These are phyloP conservation scores for Pelobates cultripes DNA, from an alignment of 2,797 vertebrate species.

Conservation along the genomic window DNA sequence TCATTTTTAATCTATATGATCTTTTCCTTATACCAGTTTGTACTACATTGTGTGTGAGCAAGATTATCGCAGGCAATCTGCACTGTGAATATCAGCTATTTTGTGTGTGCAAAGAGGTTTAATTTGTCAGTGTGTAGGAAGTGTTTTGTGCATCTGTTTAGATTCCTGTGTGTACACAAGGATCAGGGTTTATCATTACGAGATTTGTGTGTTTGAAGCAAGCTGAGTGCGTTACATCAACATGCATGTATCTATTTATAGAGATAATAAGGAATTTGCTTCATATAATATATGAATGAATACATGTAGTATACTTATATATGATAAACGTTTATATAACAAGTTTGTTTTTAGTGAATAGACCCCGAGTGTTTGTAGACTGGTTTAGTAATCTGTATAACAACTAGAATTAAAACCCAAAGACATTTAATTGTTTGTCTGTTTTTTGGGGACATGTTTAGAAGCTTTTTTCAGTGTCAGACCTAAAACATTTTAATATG, in stretches of 20 bases:
- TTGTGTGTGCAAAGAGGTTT: background rate
- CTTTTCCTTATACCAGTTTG: slow-evolving; percentile 12
- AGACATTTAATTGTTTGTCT: too few species aligned
- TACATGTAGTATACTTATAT: background rate
- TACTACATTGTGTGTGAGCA: background rate
- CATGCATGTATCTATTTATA: background rate
- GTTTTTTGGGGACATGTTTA: too few species aligned
- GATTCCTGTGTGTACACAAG: background rate
- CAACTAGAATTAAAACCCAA: too few species aligned
- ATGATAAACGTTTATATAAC: background rate
- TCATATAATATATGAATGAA: background rate
- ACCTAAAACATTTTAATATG: too few species aligned
- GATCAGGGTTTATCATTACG: background rate
- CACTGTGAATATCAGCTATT: slow-evolving; percentile 13
- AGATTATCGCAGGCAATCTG: slow-evolving; percentile 14
- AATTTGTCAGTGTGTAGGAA: slow-evolving; percentile 1
- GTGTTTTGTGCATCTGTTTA: background rate
- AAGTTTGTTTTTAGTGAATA: too few species aligned
- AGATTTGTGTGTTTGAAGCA: background rate
- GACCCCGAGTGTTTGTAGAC: too few species aligned
- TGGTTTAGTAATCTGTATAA: too few species aligned
- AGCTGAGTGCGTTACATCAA: background rate
- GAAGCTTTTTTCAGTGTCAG: too few species aligned
- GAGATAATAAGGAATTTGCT: background rate
- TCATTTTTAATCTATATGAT: slow-evolving; percentile 53